Percentiles rank a stretch among this genome's conserved stretches.
Conservation (phyloP, 2,113 vertebrate genomes). For the Misgurnus mizolepis region DNA sequence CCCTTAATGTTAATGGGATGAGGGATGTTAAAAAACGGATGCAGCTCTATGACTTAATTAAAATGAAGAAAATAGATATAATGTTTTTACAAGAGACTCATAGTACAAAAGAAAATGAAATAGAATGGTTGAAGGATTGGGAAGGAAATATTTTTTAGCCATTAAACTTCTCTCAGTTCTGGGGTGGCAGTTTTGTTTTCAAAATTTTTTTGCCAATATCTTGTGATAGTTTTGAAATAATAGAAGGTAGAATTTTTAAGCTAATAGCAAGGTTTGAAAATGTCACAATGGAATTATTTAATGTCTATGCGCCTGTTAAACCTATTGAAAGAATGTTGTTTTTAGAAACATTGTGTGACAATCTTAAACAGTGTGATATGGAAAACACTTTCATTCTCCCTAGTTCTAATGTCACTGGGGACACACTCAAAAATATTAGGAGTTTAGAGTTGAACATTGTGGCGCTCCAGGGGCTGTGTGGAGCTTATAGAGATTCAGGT, state of each 20-base stretch:
- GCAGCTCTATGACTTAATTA: not conserved
- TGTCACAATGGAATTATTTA: not conserved
- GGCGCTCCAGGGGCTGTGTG: not conserved
- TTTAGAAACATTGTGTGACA: not conserved
- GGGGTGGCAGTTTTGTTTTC: not conserved
- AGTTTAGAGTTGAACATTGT: not conserved
- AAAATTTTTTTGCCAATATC: not conserved
- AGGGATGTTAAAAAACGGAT: not conserved
- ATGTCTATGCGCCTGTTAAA: not conserved
- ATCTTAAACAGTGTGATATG: not conserved
- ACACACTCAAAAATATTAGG: not conserved
- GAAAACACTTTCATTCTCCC: not conserved
- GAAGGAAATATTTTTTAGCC: not conserved
- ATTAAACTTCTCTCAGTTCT: not conserved
- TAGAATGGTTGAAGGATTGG: not conserved
- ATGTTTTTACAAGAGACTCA: constrained; percentile 16
- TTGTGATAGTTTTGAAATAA: no score
- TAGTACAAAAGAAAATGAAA: not conserved
- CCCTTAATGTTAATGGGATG: not conserved
- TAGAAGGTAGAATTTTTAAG: no score
- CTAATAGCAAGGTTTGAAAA: no score
- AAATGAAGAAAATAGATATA: not conserved
- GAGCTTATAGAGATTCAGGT: not conserved
- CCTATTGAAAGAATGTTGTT: not conserved
- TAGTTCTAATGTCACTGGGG: not conserved